Base-by-base conservation (phyloP, 64 coral and sea anemone species). In the Hydrozoanthus tunicans region DNA sequence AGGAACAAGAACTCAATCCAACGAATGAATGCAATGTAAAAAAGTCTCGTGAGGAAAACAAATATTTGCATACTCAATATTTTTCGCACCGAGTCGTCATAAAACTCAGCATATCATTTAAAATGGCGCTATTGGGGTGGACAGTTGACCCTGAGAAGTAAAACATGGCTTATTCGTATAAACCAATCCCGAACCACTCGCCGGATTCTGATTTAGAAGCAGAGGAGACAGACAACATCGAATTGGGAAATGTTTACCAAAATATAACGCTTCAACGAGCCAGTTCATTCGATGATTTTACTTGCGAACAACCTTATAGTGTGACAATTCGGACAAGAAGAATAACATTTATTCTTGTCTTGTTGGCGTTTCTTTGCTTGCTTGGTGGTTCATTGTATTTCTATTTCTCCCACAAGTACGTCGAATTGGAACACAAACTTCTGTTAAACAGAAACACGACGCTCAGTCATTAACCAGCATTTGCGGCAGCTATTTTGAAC, bases 301-400 rank as follows among this genome's bases (percentile, higher is more conserved):
- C 58, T 25, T 88, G 24, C 58, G 84, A 88, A 58, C 84, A 74
- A 12, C 53, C 69, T 9, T 66, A 73, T 9, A 74, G 84, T 59
- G 84, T 88, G 17, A 88, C 84, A 14, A 88, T 88, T 58, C 56
- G 84, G 56, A 88, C 69, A 58, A 74, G 84, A 43, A 88, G 60
- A 75, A 72, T 88, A 58, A 88, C 84, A 4, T 74, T 88, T 15
- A 24, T 57, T 24, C 23, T 88, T 58, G n/a, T 88, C 11, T 5
- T 88, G 4, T 27, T 88, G 7, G n/a, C 15, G 5, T 88, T 88
- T 70, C 23, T 88, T 6, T 88, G 9, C 68, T 60, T 88, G 67
- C 84, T 88, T 43, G 56, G n/a, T 3, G 84, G 84, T 12, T 14
- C 56, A 7, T 12, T 88, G 24, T 88, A 88, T 26, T 88, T 88